Percentiles rank a stretch among this genome's conserved stretches.
These are phyloP conservation scores for Sparus aurata DNA, from an alignment of 2,797 vertebrate species.

Conservation along the genomic window DNA sequence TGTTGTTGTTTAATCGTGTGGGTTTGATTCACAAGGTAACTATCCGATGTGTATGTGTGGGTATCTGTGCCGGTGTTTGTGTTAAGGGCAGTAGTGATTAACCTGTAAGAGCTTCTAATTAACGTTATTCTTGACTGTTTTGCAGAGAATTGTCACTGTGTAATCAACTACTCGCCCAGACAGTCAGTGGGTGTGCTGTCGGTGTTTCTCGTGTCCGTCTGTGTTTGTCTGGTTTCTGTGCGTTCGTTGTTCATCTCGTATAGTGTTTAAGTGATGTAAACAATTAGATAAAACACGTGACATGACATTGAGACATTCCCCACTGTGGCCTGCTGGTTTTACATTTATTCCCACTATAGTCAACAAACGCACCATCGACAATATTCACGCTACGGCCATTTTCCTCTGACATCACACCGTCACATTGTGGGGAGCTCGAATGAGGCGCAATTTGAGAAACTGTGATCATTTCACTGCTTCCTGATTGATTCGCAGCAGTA, in stretches of 20 bases:
- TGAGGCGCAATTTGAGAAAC: too few relatives aligned
- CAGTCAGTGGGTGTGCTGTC: conserved; percentile 25
- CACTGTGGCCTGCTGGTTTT: conserved; percentile 35
- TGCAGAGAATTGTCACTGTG: conserved; percentile 4
- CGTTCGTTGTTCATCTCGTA: conserved; percentile 12
- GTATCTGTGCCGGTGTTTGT: conserved; percentile 40
- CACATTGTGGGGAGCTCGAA: too few relatives aligned
- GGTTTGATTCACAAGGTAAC: conserved; percentile 32
- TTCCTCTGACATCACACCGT: too few relatives aligned
- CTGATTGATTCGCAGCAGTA: too few relatives aligned
- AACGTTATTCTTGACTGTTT: background rate
- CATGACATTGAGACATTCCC: conserved; percentile 12
- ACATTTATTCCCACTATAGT: conserved; percentile 31
- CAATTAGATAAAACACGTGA: conserved; percentile 30
- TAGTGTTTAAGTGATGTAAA: background rate
- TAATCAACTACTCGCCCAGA: conserved; percentile 38
- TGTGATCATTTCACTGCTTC: too few relatives aligned
- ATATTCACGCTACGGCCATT: too few relatives aligned
- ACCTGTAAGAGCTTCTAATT: conserved; percentile 6
- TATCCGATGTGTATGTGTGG: conserved; percentile 61
- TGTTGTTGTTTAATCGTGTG: conserved; percentile 40
- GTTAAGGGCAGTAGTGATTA: conserved; percentile 44
- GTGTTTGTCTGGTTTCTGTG: conserved; percentile 31
- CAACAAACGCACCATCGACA: background rate
- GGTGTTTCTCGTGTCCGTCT: conserved; percentile 11